Percentiles rank a stretch among this genome's conserved stretches.
phyloP scores from a whole-genome alignment of 2,888 invertebrate genomes.

The Dryocosmus kuriphilus region DNA sequence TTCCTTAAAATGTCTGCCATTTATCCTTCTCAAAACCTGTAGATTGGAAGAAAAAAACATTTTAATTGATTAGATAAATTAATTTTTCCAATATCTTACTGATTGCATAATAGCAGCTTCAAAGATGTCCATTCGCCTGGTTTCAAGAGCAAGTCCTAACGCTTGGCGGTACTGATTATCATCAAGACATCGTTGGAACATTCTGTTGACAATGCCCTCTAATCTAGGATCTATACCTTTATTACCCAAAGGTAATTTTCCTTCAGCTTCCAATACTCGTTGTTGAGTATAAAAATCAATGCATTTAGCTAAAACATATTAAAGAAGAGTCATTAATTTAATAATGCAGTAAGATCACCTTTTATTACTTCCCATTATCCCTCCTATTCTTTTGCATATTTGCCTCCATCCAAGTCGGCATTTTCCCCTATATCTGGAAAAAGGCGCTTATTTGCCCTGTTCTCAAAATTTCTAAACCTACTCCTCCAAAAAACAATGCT shows the following conservation, averaged over 20 bases:
- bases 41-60: slow-evolving; percentile 16
- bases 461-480: too few species aligned
- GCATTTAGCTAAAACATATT: slow-evolving; percentile 87
- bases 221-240: slow-evolving; percentile 89
- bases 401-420: too few species aligned
- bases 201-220: slow-evolving; percentile 96
- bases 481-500: too few species aligned
- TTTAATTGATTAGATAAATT: slow-evolving; percentile 1
- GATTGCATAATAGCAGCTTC: slow-evolving; percentile 94
- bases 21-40: too few species aligned
- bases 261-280: slow-evolving; percentile 86
- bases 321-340: slow-evolving; percentile 1
- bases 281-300: slow-evolving; percentile 97
- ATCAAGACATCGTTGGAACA: slow-evolving; percentile 97
- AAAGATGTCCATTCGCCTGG: slow-evolving; percentile 97
- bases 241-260: slow-evolving; percentile 80
- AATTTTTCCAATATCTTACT: slow-evolving; percentile 63
- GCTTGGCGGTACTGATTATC: slow-evolving; percentile 98
- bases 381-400: too few species aligned
- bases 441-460: too few species aligned
- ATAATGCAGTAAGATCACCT: background rate
- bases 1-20: too few species aligned
- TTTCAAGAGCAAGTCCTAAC: slow-evolving; percentile 96
- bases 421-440: too few species aligned
- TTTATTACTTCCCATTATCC: too few species aligned